Evolutionary conservation across 2,888 invertebrate genomes (phyloP).

Genomic region (Stegophylla sp.): DNA sequence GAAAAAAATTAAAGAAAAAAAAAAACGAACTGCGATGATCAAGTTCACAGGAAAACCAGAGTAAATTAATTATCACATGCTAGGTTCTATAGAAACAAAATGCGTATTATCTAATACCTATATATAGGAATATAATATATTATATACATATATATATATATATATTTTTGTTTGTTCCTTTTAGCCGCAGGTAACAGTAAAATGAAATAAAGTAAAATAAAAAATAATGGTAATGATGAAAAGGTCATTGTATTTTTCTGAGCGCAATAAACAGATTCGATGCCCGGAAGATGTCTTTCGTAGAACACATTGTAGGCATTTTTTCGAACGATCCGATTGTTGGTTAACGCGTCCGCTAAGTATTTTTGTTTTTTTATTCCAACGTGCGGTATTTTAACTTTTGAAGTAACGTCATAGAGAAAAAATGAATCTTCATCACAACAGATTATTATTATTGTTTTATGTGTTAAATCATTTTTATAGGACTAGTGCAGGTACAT

Average conservation of each 20-base stretch:
- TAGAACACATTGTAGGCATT: not conserved
- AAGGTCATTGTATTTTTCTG: constrained; percentile 39
- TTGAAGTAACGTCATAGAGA: not conserved
- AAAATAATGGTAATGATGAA: not conserved
- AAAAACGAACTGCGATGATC: not conserved
- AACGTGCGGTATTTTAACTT: not conserved
- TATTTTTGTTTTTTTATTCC: not conserved
- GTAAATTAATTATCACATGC: constrained; percentile 44
- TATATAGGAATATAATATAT: too few species aligned
- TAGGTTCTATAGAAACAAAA: not conserved
- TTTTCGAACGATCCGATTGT: constrained; percentile 5
- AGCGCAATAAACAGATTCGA: constrained; percentile 22
- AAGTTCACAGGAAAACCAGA: constrained; percentile 8
- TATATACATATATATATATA: not conserved
- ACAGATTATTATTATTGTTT: not conserved
- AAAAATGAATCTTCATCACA: not conserved
- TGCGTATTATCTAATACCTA: not conserved
- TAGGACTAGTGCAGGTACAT: not conserved
- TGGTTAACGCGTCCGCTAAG: not conserved
- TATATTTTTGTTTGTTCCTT: not conserved
- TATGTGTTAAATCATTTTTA: not conserved
- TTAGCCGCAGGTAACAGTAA: not conserved
- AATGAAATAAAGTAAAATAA: not conserved
- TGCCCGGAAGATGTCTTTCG: constrained; percentile 5
- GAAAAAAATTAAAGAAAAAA: constrained; percentile 25